Evolutionary conservation across 2,797 vertebrate genomes (phyloP).

Genomic region (Sebastes itinus): DNA sequence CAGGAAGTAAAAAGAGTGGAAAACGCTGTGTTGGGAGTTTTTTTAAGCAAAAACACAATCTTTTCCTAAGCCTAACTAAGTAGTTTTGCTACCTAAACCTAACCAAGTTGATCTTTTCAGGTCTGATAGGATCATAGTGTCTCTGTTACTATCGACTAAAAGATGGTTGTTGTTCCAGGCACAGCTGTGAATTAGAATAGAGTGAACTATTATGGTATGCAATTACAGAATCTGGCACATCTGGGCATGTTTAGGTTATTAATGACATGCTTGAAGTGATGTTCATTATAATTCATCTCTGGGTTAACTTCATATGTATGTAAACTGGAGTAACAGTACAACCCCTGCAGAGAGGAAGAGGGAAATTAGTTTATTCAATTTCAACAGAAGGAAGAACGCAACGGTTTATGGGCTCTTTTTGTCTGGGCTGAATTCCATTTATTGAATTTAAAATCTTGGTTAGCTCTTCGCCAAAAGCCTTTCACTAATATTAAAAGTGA

Average conservation of each 20-base stretch:
- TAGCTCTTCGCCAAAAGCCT: neutral
- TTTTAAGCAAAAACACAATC: too few species aligned
- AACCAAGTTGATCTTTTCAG: neutral
- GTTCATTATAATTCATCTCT: neutral
- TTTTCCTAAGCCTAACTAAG: too few species aligned
- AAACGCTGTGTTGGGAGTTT: too few species aligned
- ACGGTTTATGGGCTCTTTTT: neutral
- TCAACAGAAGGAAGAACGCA: neutral
- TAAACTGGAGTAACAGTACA: neutral
- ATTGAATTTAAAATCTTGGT: neutral
- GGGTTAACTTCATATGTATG: neutral
- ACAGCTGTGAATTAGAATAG: neutral
- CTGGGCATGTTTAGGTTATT: neutral
- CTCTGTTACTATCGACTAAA: too few species aligned
- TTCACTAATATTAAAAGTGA: neutral
- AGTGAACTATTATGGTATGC: neutral
- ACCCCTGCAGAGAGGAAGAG: neutral
- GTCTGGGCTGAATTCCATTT: neutral
- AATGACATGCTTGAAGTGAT: neutral
- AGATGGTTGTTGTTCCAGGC: neutral
- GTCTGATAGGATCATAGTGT: neutral
- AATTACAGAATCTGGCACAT: neutral
- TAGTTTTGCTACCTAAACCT: neutral
- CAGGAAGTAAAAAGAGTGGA: too few species aligned
- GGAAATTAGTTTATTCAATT: neutral